These are phyloP conservation scores for Australoheros scitulus DNA, from an alignment of 2,113 vertebrate species.

Conservation along the genomic window DNA sequence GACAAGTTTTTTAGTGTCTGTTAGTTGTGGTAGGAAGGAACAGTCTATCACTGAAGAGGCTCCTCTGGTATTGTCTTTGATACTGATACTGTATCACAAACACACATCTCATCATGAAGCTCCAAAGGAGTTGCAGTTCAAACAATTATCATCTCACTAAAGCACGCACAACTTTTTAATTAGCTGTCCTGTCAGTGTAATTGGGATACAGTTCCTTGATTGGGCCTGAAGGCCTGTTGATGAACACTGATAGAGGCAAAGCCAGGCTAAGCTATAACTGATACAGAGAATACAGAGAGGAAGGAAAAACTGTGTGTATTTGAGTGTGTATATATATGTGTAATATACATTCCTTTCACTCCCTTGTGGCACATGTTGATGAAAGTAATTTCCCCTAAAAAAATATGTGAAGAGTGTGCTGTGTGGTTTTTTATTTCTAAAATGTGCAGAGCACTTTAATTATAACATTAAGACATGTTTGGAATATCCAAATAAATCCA, in stretches of 20 bases:
- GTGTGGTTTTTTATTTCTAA: not conserved
- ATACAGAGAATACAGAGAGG: slow-evolving; percentile 40
- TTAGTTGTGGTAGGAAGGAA: no score
- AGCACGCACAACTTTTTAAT: slow-evolving; percentile 64
- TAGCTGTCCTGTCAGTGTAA: slow-evolving; percentile 71
- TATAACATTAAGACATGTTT: not conserved
- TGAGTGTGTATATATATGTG: not conserved
- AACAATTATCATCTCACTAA: slow-evolving; percentile 34
- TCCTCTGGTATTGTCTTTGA: no score
- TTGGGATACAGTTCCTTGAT: slow-evolving; percentile 66
- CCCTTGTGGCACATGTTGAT: not conserved
- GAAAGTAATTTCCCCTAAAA: slow-evolving; percentile 3
- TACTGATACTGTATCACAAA: not conserved
- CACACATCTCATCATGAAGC: slow-evolving; percentile 18
- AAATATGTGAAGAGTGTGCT: not conserved
- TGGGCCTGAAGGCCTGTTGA: slow-evolving; percentile 70
- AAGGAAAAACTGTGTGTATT: slow-evolving; percentile 9
- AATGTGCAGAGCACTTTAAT: not conserved
- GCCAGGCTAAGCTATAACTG: slow-evolving; percentile 62
- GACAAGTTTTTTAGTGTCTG: no score
- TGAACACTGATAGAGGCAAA: slow-evolving; percentile 67
- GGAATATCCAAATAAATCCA: not conserved
- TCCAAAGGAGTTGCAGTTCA: slow-evolving; percentile 63
- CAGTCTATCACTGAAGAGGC: no score
- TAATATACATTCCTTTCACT: slow-evolving; percentile 1